These are phyloP conservation scores for Willowsia nigromaculata DNA, from an alignment of 2,888 invertebrate species.

Conservation along the genomic window DNA sequence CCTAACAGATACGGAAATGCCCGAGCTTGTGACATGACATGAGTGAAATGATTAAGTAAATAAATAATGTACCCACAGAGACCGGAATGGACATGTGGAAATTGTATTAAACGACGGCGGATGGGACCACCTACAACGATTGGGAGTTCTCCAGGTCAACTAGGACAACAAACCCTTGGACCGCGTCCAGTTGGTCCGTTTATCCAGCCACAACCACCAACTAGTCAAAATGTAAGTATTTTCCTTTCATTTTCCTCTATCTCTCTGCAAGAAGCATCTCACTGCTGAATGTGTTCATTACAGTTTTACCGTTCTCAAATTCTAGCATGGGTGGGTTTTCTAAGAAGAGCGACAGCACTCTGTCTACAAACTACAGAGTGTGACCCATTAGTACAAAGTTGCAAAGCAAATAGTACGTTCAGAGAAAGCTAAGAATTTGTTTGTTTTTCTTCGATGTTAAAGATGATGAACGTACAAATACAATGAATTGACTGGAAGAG, in stretches of 20 bases:
- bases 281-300: not conserved
- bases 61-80: slow-evolving; percentile 78
- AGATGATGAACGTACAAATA: not conserved
- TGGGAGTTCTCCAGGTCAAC: slow-evolving; percentile 64
- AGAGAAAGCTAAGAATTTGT: not conserved
- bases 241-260: not conserved
- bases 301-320: not conserved
- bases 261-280: not conserved
- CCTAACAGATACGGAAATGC: slow-evolving; percentile 29
- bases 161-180: slow-evolving; percentile 73
- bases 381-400: slow-evolving; percentile 36
- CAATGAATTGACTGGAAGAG: no score
- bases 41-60: slow-evolving; percentile 65
- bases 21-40: slow-evolving; percentile 42
- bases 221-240: slow-evolving; percentile 68
- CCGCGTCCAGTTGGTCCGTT: slow-evolving; percentile 74
- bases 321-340: not conserved
- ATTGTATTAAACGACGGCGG: slow-evolving; percentile 79
- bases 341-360: not conserved
- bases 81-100: slow-evolving; percentile 80
- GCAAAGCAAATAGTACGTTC: slow-evolving; percentile 18
- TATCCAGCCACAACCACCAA: slow-evolving; percentile 68
- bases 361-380: no score
- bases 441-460: not conserved
- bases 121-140: slow-evolving; percentile 75